phyloP scores from a whole-genome alignment of 2,113 vertebrate genomes.

The Anarhynchus alexandrinus region DNA sequence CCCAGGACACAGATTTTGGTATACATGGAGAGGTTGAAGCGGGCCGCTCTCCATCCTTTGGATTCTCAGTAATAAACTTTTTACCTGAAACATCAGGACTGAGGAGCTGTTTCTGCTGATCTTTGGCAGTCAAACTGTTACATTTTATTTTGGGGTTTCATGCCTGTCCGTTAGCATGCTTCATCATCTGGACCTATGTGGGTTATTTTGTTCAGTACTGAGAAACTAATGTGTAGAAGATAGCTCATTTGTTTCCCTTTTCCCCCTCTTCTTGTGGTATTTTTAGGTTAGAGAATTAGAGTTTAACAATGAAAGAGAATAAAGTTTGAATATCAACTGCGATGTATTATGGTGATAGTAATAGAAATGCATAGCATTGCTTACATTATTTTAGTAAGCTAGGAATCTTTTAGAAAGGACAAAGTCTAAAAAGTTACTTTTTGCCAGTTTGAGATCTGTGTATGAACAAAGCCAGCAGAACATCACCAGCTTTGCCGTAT shows the following conservation, averaged over 20 bases:
- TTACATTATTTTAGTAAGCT: neutral
- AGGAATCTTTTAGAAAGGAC: neutral
- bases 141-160: neutral
- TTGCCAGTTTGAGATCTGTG: neutral
- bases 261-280: neutral
- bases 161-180: neutral
- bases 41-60: neutral
- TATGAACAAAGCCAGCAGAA: neutral
- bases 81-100: neutral
- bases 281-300: neutral
- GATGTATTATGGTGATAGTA: neutral
- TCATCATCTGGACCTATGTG: accelerated
- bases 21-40: neutral
- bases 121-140: neutral
- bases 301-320: neutral
- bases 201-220: neutral
- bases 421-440: neutral
- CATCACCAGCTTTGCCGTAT: accelerated
- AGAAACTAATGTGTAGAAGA: neutral
- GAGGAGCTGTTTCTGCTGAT: neutral
- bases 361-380: neutral
- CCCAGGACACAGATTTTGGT: neutral
- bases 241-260: neutral
- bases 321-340: neutral
- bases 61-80: neutral